Evolutionary conservation across 2,113 vertebrate species (phyloP).

Genomic region (Orcinus orca): DNA sequence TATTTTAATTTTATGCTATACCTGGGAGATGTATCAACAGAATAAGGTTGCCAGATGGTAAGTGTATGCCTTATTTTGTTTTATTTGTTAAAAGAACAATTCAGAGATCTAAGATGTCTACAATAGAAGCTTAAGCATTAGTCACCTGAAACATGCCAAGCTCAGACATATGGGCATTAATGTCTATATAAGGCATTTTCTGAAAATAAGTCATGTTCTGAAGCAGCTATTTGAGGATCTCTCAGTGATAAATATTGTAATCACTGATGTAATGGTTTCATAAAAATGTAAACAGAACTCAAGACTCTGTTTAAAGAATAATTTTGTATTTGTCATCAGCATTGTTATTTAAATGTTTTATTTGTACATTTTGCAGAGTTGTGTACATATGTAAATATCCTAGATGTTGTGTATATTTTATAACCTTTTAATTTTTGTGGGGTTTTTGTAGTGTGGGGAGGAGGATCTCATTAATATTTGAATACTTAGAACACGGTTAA

Average conservation of each 20-base stretch:
- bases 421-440: background rate
- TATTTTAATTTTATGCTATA: slow-evolving; percentile 82
- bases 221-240: background rate
- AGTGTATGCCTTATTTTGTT: slow-evolving; percentile 26
- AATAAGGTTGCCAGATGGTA: slow-evolving; percentile 81
- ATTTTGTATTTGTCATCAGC: background rate
- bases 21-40: slow-evolving; percentile 77
- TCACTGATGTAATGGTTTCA: background rate
- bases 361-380: slow-evolving; percentile 9
- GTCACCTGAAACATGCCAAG: slow-evolving; percentile 12
- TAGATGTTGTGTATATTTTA: background rate
- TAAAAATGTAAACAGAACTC: slow-evolving; percentile 18
- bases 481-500: background rate
- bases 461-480: background rate
- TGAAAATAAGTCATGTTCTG: background rate
- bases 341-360: slow-evolving; percentile 12
- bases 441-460: background rate
- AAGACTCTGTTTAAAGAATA: slow-evolving; percentile 13
- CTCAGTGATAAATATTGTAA: background rate
- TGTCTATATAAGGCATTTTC: background rate
- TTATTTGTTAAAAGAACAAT: slow-evolving; percentile 49
- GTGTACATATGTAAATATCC: background rate
- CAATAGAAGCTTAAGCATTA: background rate
- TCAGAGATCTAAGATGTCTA: background rate
- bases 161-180: background rate